Conservation (phyloP, 1,140 invertebrate species). For the Stegodyphus dumicola region DNA sequence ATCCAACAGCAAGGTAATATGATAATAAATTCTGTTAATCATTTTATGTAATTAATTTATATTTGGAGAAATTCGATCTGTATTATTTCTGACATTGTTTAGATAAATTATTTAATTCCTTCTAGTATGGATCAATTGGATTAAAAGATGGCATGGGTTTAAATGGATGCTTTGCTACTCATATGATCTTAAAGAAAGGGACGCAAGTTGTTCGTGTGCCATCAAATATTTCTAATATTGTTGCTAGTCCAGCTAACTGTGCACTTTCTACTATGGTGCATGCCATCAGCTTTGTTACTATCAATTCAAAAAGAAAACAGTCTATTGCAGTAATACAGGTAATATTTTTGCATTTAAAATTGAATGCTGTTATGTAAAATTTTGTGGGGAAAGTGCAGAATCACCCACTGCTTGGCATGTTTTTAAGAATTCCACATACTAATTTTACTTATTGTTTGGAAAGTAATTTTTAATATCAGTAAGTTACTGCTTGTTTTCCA, state of each 20-base stretch:
- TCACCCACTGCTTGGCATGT: no score
- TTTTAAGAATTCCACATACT: no score
- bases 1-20: neutral
- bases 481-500: no score
- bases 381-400: no score
- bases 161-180: slow-evolving; percentile 55
- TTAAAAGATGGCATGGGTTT: slow-evolving; percentile 34
- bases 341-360: neutral
- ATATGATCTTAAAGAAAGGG: slow-evolving; percentile 30
- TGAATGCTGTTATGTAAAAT: no score
- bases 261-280: slow-evolving; percentile 54
- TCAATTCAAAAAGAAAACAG: slow-evolving; percentile 15
- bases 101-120: neutral
- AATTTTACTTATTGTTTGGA: no score
- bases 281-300: slow-evolving; percentile 27
- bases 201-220: slow-evolving; percentile 34
- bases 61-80: no score
- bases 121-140: slow-evolving; percentile 41
- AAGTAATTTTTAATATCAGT: no score
- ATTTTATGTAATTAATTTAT: no score
- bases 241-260: slow-evolving; percentile 52
- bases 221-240: slow-evolving; percentile 19
- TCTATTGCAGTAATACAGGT: slow-evolving; percentile 56
- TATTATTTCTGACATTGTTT: neutral
- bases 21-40: no score